A percentile compares a stretch with the other conserved stretches of the same genome.
These are phyloP conservation scores for Pelobates fuscus DNA, from an alignment of 2,113 vertebrate species.

Conservation along the genomic window DNA sequence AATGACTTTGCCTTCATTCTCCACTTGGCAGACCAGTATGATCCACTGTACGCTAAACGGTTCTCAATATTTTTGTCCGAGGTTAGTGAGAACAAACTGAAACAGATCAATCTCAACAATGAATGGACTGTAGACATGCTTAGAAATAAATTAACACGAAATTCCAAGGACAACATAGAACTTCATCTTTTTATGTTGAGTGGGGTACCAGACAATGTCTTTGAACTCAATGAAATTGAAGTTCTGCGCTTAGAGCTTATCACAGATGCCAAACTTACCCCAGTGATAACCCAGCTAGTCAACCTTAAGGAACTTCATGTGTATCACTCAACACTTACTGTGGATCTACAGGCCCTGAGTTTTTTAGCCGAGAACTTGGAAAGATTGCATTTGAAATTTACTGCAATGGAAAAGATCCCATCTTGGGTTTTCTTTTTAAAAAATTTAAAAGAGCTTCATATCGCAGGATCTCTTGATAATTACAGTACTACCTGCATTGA, in stretches of 20 bases:
- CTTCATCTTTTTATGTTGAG: slow-evolving; percentile 77
- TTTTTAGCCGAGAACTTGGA: slow-evolving; percentile 79
- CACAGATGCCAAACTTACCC: slow-evolving; percentile 74
- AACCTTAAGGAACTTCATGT: slow-evolving; percentile 76
- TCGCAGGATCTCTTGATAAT: slow-evolving; percentile 73
- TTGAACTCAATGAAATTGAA: slow-evolving; percentile 78
- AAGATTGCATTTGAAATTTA: slow-evolving; percentile 76
- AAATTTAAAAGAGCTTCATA: slow-evolving; percentile 75
- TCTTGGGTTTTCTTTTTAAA: slow-evolving; percentile 77
- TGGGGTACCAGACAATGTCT: slow-evolving; percentile 77
- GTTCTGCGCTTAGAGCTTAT: slow-evolving; percentile 79
- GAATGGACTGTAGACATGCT: slow-evolving; percentile 79
- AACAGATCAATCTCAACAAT: slow-evolving; percentile 80
- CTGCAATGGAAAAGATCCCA: slow-evolving; percentile 73
- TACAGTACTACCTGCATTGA: slow-evolving; percentile 64
- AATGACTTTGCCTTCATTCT: slow-evolving; percentile 87
- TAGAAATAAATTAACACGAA: slow-evolving; percentile 72
- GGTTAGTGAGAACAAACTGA: slow-evolving; percentile 78
- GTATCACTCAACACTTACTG: slow-evolving; percentile 70
- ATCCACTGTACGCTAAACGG: slow-evolving; percentile 79
- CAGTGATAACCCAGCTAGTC: slow-evolving; percentile 69
- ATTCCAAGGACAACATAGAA: slow-evolving; percentile 74
- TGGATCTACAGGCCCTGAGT: slow-evolving; percentile 71
- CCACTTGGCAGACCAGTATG: slow-evolving; percentile 80
- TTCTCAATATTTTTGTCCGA: slow-evolving; percentile 82